Evolutionary conservation across 53 echinoderm and acorn worm species (phyloP), one percentile per base, ranked within the genome.

Genomic region (Crossaster papposus): DNA sequence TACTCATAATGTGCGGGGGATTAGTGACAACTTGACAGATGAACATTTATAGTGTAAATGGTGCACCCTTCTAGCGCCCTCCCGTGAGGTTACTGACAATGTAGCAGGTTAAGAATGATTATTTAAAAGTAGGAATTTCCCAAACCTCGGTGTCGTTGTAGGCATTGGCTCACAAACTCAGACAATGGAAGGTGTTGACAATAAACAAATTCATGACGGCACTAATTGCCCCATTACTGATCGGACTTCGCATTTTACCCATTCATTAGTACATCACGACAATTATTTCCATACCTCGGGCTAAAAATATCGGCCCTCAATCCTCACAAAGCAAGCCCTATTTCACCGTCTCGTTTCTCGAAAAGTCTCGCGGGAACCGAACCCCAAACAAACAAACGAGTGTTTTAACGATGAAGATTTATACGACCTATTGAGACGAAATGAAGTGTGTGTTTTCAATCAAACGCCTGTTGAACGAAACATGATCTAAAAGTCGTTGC

Each of bases 391-490:
- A 68, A 11, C 68, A 68, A 24, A 14, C 14, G 15, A 74, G 31
- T 74, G 14, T 35, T 33, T 36, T 14, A 17, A 18, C 26, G 24
- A 71, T 71, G 72, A 74, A 14, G 0, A 74, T 35, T 74, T 74
- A n/a, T n/a, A 58, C 22, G 58, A 20, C 58, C 58, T 2, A 58
- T 74, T 33, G 15, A n/a, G 31, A 36, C 10, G 75, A 74, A 35
- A 36, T 74, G 13, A 36, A 74, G 10, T 13, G 33, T n/a, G 35
- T 51, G 78, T 51, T 78, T 50, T 23, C 78, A 51, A 78, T 78
- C 78, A 73, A 73, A 73, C 14, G 35, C 74, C 74, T 18, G 78
- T 51, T 44, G 78, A 44, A 26, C 20, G 50, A 51, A 78, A 78
- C 51, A 44, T 5, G 22, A 78, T 78, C 50, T 15, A 23, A 6